phyloP scores from a whole-genome alignment of 2,113 vertebrate genomes.

The Aegotheles bennettii region DNA sequence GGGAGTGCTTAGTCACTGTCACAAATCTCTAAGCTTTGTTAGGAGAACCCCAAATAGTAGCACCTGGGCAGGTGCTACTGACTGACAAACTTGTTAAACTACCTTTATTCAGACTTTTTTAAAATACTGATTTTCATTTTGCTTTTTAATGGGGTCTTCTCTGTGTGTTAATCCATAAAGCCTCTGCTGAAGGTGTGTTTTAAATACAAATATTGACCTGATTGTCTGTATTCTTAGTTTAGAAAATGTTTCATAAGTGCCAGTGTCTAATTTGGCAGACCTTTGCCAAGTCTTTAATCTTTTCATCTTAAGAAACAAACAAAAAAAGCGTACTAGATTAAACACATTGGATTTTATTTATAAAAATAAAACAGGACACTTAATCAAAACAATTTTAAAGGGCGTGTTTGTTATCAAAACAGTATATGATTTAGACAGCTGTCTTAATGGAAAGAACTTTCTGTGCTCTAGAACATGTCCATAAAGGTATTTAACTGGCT shows the following conservation, averaged over 20 bases:
- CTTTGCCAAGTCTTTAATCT: not conserved
- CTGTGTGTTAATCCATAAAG: not conserved
- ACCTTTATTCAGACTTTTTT: not conserved
- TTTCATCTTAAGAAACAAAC: not conserved
- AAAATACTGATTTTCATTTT: not conserved
- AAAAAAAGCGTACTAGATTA: not conserved
- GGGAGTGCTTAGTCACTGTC: not conserved
- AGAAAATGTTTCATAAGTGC: not conserved
- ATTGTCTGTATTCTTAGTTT: not conserved
- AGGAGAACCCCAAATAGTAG: not conserved
- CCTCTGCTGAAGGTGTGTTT: not conserved
- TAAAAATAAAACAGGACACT: not conserved
- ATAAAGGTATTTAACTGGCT: not conserved
- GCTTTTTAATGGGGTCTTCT: not conserved
- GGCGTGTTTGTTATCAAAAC: constrained; percentile 20
- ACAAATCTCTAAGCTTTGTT: not conserved
- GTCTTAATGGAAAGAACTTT: not conserved
- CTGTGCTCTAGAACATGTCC: not conserved
- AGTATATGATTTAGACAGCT: not conserved
- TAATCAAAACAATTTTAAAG: not conserved
- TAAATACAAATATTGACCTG: not conserved
- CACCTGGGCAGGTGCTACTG: not conserved
- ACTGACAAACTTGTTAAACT: not conserved
- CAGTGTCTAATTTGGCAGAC: not conserved
- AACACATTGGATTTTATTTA: not conserved